Base-by-base conservation (phyloP, 2,113 vertebrate genomes). In the Patagioenas fasciata region DNA sequence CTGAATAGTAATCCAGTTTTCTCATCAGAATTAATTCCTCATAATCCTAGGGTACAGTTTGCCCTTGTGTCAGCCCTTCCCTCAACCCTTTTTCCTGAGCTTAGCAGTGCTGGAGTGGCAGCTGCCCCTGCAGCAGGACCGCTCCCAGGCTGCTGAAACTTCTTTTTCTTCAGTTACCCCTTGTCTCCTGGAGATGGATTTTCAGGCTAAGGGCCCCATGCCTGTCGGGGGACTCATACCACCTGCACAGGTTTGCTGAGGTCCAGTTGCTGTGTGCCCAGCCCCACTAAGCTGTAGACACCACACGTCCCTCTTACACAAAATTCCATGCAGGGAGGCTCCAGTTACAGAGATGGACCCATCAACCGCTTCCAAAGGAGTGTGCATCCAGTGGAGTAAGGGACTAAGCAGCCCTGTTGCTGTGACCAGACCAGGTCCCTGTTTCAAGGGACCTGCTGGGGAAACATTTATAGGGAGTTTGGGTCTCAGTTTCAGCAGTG, bases 171-270 rank as follows among this genome's bases (percentile, higher is more conserved):
- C 57, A 13, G 25, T 15, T 20, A 2, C 3, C 28, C 36, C 19
- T 11, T 15, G 0, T 11, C 21, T 56, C 11, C 13, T 0, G 0
- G 67, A 25, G 58, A 29, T 56, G 56, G 34, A 3, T 74, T 47
- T n/a, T 10, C 44, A 8, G 9, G 34, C 3, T 11, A 58, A 88
- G 26, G 20, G 32, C 5, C 38, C 42, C 29, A 4, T 7, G 19
- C 15, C 58, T 34, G 19, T 29, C 1, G 0, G 61, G 53, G 70
- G 24, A 2, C n/a, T 48, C 48, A 18, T 20, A 36, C 78, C 61
- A 47, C 12, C 54, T 5, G 26, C 31, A 32, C 11, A 44, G 28
- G 8, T 56, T n/a, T 67, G 17, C 34, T 51, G 32, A 56, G 73
- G 23, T 29, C 34, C 74, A 25, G 48, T 14, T 40, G 44, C 77